Conservation (phyloP, 2,888 invertebrate genomes). For the Alcis repandata region DNA sequence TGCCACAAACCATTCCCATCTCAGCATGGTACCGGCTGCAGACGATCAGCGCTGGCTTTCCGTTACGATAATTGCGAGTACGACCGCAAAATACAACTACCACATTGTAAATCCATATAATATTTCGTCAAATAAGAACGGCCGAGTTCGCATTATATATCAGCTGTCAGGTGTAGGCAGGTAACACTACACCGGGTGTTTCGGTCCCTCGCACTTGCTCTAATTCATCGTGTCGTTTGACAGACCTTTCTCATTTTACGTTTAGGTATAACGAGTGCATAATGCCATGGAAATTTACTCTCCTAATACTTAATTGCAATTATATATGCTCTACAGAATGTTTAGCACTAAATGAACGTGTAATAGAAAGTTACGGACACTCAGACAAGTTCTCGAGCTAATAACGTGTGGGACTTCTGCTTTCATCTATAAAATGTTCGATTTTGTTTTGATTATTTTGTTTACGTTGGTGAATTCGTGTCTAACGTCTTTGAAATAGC, state of each 20-base stretch:
- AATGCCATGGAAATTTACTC: constrained; percentile 49
- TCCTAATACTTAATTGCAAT: constrained; percentile 40
- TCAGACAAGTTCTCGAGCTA: constrained; percentile 53
- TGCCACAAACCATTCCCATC: no score
- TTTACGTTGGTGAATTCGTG: neutral
- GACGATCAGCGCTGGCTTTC: no score
- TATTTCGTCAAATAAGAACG: constrained; percentile 73
- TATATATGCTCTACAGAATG: constrained; percentile 39
- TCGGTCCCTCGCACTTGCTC: constrained; percentile 80
- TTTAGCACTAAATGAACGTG: constrained; percentile 44
- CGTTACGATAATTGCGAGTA: neutral
- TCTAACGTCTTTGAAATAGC: no score
- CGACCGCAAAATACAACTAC: neutral
- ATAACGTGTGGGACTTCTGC: constrained; percentile 55
- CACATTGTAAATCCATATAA: constrained; percentile 49
- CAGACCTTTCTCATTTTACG: constrained; percentile 84
- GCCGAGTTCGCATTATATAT: constrained; percentile 74
- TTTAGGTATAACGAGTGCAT: constrained; percentile 52
- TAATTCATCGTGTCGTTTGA: constrained; percentile 81
- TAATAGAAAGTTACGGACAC: constrained; percentile 57
- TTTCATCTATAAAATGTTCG: constrained; percentile 44
- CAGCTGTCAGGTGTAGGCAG: constrained; percentile 72
- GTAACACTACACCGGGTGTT: constrained; percentile 74
- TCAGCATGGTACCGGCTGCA: no score
- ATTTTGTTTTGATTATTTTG: neutral